Percentiles rank a stretch among this genome's conserved stretches.
Evolutionary conservation across 2,797 vertebrate species (phyloP).

Genomic region (Acipenser oxyrinchus): DNA sequence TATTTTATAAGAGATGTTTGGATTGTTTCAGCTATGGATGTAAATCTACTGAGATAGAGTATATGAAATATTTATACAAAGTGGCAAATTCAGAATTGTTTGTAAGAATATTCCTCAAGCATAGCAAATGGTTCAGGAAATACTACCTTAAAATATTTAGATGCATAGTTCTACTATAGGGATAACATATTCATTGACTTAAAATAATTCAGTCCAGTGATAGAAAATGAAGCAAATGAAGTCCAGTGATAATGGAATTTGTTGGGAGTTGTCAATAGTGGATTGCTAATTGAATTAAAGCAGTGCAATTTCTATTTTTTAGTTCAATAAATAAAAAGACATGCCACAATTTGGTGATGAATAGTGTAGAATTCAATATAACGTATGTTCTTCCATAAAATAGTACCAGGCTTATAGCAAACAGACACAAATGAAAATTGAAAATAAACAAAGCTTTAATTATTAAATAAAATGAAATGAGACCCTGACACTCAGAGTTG

Average conservation of each 20-base stretch:
- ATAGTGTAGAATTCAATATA: too few relatives aligned
- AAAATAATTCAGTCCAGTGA: background rate
- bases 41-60: too few relatives aligned
- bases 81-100: too few relatives aligned
- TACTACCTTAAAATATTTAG: background rate
- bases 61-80: too few relatives aligned
- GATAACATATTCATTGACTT: background rate
- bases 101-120: too few relatives aligned
- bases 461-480: constrained; percentile 13
- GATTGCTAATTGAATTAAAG: background rate
- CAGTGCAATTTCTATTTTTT: background rate
- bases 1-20: too few relatives aligned
- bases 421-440: background rate
- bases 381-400: too few relatives aligned
- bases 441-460: constrained; percentile 8
- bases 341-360: too few relatives aligned
- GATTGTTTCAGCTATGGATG: too few relatives aligned
- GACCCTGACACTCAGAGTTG: constrained; percentile 23
- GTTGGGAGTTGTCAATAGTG: background rate
- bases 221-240: background rate
- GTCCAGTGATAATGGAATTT: background rate
- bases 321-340: too few relatives aligned
- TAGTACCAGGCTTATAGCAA: background rate
- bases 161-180: background rate
- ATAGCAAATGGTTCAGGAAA: too few relatives aligned